These are phyloP conservation scores for Heliocidaris tuberculata DNA, from an alignment of 35 echinoderm and acorn worm genomes.

Conservation along the genomic window DNA sequence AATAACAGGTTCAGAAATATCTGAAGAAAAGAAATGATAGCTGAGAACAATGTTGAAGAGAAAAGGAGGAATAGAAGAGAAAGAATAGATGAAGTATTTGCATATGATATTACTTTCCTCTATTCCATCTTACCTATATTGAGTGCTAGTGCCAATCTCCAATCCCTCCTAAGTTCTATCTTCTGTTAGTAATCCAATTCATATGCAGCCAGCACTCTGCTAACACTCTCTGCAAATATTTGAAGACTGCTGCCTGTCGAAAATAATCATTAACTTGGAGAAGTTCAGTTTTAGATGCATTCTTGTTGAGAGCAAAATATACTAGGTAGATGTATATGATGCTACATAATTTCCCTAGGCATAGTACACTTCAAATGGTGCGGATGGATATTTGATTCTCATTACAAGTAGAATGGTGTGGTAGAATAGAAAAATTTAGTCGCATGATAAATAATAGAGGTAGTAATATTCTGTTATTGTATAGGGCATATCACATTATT, in stretches of 20 bases:
- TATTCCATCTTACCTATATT: neutral
- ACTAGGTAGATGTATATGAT: neutral
- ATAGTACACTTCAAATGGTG: neutral
- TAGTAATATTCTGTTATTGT: too few species aligned
- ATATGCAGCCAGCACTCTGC: neutral
- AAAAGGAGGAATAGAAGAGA: too few species aligned
- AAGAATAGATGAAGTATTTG: neutral
- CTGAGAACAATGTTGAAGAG: too few species aligned
- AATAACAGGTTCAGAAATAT: too few species aligned
- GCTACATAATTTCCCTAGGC: neutral
- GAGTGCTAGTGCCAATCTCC: neutral
- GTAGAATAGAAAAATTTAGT: too few species aligned
- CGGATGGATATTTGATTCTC: neutral
- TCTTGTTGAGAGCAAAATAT: neutral
- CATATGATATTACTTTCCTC: neutral
- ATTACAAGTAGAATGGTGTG: neutral
- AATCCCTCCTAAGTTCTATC: neutral
- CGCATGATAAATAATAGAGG: too few species aligned
- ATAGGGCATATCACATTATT: too few species aligned
- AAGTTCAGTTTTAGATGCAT: neutral
- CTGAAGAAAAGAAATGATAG: too few species aligned
- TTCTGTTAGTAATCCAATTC: neutral
- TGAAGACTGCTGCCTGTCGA: neutral
- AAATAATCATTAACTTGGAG: constrained; percentile 2
- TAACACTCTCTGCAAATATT: constrained; percentile 10